A percentile compares a stretch with the other conserved stretches of the same genome.
Evolutionary conservation across 2,797 vertebrate genomes (phyloP).

Genomic region (Bovichtus variegatus): DNA sequence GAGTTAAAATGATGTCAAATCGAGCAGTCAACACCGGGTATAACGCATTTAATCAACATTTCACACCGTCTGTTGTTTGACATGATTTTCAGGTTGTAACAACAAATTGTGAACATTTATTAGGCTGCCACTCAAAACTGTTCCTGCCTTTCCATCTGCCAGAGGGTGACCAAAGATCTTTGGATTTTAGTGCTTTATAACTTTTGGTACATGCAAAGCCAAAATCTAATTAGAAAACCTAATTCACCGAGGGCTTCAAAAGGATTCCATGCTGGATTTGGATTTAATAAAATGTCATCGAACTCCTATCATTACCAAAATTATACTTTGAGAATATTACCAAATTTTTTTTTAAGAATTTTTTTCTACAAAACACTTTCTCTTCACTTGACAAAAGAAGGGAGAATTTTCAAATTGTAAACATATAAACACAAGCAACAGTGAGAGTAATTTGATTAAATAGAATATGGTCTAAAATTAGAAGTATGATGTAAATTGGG

Average conservation of each 20-base stretch:
- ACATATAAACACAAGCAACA: too few species aligned
- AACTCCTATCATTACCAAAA: too few species aligned
- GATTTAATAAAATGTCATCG: too few species aligned
- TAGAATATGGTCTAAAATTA: too few species aligned
- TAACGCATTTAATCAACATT: not conserved
- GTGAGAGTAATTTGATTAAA: too few species aligned
- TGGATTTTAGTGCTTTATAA: not conserved
- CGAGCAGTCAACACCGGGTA: too few species aligned
- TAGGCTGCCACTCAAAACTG: too few species aligned
- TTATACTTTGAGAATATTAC: not conserved
- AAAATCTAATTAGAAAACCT: not conserved
- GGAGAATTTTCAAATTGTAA: not conserved
- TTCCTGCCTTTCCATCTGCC: not conserved
- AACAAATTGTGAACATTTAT: not conserved
- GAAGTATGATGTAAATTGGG: too few species aligned
- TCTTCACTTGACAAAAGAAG: too few species aligned
- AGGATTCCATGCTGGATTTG: not conserved
- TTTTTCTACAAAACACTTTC: not conserved
- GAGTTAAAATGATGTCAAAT: too few species aligned
- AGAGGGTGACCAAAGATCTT: not conserved
- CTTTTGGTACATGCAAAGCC: not conserved
- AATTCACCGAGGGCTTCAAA: not conserved
- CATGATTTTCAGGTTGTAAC: not conserved
- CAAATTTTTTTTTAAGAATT: not conserved
- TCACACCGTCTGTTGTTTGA: not conserved